A percentile compares a stretch with the other conserved stretches of the same genome.
Conservation (phyloP, 2,113 vertebrate species). For the Paratilapia polleni region DNA sequence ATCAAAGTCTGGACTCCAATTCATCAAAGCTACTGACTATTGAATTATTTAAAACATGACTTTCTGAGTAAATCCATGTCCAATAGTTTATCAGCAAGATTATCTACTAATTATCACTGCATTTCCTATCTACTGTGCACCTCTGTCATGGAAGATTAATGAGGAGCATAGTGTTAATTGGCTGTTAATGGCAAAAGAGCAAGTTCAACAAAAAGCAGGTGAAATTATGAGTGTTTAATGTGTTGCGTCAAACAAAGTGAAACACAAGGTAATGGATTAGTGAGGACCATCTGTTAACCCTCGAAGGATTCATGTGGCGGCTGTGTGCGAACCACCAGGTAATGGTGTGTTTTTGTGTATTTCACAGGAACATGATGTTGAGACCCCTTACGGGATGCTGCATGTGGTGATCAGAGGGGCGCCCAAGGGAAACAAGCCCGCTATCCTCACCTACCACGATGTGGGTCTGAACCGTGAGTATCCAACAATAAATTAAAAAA, state of each 20-base stretch:
- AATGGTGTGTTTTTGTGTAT: slow-evolving; percentile 73
- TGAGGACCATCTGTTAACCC: background rate
- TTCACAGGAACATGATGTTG: slow-evolving; percentile 93
- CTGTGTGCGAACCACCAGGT: background rate
- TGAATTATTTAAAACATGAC: background rate
- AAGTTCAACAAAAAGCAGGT: background rate
- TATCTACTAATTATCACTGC: background rate
- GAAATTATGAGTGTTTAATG: background rate
- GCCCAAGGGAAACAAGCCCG: slow-evolving; percentile 93
- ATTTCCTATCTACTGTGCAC: background rate
- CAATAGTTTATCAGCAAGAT: background rate
- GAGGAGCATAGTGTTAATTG: background rate
- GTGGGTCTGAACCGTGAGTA: slow-evolving; percentile 98
- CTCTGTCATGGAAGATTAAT: background rate
- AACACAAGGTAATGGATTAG: background rate
- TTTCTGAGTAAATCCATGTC: background rate
- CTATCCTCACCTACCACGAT: slow-evolving; percentile 96
- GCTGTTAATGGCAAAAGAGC: background rate
- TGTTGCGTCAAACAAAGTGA: background rate
- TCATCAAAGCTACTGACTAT: background rate
- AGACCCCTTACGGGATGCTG: slow-evolving; percentile 94
- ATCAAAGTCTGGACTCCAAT: background rate
- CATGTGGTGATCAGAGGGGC: slow-evolving; percentile 96
- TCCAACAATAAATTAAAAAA: background rate
- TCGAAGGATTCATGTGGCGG: background rate